A percentile compares a stretch with the other conserved stretches of the same genome.
phyloP scores from a whole-genome alignment of 2,113 vertebrate species.

The Leptobrachium leishanense region DNA sequence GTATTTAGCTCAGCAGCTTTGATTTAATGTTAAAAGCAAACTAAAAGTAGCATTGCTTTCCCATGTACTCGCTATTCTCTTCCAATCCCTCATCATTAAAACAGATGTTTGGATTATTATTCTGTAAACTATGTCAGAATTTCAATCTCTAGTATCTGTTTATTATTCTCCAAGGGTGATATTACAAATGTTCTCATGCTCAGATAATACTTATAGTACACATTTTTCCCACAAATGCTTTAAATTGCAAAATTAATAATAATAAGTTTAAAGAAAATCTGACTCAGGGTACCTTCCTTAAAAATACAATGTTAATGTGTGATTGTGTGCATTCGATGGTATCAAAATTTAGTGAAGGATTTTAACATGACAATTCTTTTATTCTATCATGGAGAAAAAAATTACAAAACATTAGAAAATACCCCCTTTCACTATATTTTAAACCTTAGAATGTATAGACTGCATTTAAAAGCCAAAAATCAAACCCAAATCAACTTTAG shows the following conservation, averaged over 20 bases:
- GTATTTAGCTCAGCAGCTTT: slow-evolving; percentile 75
- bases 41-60: slow-evolving; percentile 86
- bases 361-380: no score
- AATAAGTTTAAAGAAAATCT: slow-evolving; percentile 60
- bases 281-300: slow-evolving; percentile 46
- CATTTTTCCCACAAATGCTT: slow-evolving; percentile 66
- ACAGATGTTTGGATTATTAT: slow-evolving; percentile 96
- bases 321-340: no score
- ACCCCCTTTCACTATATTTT: no score
- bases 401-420: no score
- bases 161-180: slow-evolving; percentile 87
- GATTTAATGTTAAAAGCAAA: slow-evolving; percentile 84
- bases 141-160: slow-evolving; percentile 89
- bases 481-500: no score
- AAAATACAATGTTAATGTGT: neutral
- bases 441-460: no score
- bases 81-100: slow-evolving; percentile 91
- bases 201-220: slow-evolving; percentile 73
- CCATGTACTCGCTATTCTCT: slow-evolving; percentile 83
- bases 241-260: slow-evolving; percentile 62
- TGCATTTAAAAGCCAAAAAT: no score
- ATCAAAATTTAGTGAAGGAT: no score
- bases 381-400: no score
- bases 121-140: slow-evolving; percentile 94
- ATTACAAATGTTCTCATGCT: slow-evolving; percentile 83